Percentiles rank a stretch among this genome's conserved stretches.
These are phyloP conservation scores for Phocides pigmalion DNA, from an alignment of 1,140 invertebrate species.

Conservation along the genomic window DNA sequence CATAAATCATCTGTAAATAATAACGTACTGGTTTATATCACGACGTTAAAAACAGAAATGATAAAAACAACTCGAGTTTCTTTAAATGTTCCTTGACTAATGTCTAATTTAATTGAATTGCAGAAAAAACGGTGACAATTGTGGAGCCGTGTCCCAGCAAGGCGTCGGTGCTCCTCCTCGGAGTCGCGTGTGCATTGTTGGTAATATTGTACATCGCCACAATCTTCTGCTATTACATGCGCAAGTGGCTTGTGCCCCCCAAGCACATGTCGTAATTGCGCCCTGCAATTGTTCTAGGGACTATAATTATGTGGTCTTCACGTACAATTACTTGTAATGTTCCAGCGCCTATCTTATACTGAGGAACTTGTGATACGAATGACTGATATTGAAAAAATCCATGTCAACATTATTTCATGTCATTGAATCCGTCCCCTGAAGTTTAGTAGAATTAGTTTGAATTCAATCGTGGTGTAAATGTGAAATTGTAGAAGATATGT, in stretches of 20 bases:
- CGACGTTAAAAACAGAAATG: neutral
- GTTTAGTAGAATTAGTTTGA: conserved; percentile 44
- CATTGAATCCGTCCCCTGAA: conserved; percentile 61
- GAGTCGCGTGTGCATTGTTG: conserved; percentile 94
- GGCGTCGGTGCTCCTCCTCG: conserved; percentile 93
- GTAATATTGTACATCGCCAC: conserved; percentile 95
- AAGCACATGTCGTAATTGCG: conserved; percentile 89
- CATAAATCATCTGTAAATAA: no score
- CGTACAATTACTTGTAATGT: conserved; percentile 37
- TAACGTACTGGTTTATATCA: no score
- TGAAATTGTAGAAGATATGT: conserved; percentile 53
- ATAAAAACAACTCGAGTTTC: neutral
- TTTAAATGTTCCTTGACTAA: conserved; percentile 5
- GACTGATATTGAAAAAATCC: conserved; percentile 55
- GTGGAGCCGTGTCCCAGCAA: conserved; percentile 95
- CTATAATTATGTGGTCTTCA: conserved; percentile 37
- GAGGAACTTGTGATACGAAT: conserved; percentile 72
- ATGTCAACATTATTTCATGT: conserved; percentile 45
- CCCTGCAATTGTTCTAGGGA: conserved; percentile 30
- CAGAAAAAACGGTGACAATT: conserved; percentile 94
- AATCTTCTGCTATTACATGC: conserved; percentile 95
- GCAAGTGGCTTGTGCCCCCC: conserved; percentile 93
- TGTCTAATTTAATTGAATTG: conserved; percentile 60
- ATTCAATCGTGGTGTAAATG: conserved; percentile 52
- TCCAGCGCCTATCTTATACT: conserved; percentile 45